Conservation (phyloP, 2,113 vertebrate genomes). For the Corapipo altera region DNA sequence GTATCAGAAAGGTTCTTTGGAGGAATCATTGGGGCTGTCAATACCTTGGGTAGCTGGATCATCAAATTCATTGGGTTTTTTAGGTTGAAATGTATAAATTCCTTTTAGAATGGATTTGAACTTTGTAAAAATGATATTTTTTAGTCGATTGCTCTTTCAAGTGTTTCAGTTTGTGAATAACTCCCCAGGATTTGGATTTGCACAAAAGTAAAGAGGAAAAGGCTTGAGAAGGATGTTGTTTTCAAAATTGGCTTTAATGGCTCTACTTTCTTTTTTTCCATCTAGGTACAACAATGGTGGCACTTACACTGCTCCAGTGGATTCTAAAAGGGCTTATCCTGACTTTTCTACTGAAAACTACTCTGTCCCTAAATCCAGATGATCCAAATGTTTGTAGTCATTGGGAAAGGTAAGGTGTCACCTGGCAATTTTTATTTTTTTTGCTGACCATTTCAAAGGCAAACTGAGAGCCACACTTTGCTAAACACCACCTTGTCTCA, state of each 20-base stretch:
- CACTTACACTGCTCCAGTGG: conserved; percentile 42
- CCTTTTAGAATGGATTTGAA: neutral
- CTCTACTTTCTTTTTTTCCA: neutral
- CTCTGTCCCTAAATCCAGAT: conserved; percentile 88
- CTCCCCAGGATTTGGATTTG: neutral
- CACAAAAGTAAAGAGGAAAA: neutral
- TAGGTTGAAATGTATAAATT: neutral
- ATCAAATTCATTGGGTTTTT: neutral
- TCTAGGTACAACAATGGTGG: conserved; percentile 78
- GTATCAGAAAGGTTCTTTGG: neutral
- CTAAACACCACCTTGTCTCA: neutral
- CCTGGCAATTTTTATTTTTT: neutral
- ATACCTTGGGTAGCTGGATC: neutral
- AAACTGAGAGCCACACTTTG: neutral
- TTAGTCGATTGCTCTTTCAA: neutral
- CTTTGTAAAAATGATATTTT: neutral
- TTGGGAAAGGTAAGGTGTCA: conserved; percentile 91
- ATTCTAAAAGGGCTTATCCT: conserved; percentile 68
- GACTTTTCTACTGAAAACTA: conserved; percentile 69
- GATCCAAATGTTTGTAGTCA: conserved; percentile 99
- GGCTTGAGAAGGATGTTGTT: neutral
- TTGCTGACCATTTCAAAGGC: neutral
- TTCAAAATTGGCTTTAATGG: neutral
- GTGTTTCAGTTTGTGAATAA: neutral
- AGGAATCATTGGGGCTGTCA: neutral